Percentiles rank a stretch among this genome's conserved stretches.
phyloP scores from a whole-genome alignment of 2,797 vertebrate species.

The Triplophysa bombifrons region DNA sequence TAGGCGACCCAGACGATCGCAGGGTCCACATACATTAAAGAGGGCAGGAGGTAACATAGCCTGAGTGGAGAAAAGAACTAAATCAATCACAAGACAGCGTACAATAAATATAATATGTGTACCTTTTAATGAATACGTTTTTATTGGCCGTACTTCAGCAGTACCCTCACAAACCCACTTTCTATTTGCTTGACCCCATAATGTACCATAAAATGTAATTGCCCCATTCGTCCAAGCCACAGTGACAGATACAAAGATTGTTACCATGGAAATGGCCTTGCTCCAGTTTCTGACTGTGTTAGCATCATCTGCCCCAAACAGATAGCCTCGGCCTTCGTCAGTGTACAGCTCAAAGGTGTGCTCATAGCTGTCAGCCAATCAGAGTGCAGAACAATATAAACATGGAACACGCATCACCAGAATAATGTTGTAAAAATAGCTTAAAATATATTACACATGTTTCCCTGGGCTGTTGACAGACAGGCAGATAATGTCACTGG shows the following conservation, averaged over 20 bases:
- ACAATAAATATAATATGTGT: no score
- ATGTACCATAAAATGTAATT: background rate
- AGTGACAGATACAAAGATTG: background rate
- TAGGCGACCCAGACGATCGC: conserved; percentile 78
- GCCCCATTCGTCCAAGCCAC: background rate
- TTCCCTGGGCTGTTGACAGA: conserved; percentile 66
- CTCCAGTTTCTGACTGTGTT: conserved; percentile 74
- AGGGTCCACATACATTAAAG: conserved; percentile 71
- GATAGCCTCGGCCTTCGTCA: conserved; percentile 77
- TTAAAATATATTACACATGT: conserved; percentile 71
- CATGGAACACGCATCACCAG: background rate
- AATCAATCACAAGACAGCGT: no score
- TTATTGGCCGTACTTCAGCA: no score
- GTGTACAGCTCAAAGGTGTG: conserved; percentile 80
- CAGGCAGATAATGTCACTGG: conserved; percentile 76
- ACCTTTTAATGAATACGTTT: no score
- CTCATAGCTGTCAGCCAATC: conserved; percentile 65
- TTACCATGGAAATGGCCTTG: conserved; percentile 79
- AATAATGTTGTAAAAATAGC: background rate
- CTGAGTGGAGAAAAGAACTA: conserved; percentile 57
- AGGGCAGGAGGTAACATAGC: conserved; percentile 69
- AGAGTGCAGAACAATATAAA: background rate
- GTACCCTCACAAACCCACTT: no score
- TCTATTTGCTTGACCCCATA: background rate
- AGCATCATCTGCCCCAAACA: conserved; percentile 74